Percentiles rank a stretch among this genome's conserved stretches.
Conservation (phyloP, 92 coral and sea anemone species). For the Epizoanthus illoricatus region DNA sequence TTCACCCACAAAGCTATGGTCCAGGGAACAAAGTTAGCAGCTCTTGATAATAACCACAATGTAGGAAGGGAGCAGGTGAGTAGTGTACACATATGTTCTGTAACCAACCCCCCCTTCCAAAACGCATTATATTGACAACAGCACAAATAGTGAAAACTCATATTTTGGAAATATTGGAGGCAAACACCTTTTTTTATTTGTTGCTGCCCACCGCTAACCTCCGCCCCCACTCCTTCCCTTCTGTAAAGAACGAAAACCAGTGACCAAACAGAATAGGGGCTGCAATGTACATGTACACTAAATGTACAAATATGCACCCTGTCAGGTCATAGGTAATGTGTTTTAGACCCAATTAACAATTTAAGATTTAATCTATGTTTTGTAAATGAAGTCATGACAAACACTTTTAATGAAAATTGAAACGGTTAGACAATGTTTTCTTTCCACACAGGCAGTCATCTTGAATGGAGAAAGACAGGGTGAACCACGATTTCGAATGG, state of each 20-base stretch:
- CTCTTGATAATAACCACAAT: slow-evolving; percentile 52
- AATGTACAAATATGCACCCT: no score
- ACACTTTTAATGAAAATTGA: not conserved
- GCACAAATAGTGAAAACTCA: not conserved
- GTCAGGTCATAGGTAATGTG: no score
- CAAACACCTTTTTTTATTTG: no score
- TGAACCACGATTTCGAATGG: slow-evolving; percentile 8
- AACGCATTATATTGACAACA: not conserved
- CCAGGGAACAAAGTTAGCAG: slow-evolving; percentile 44
- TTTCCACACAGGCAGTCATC: slow-evolving; percentile 1
- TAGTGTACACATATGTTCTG: not conserved
- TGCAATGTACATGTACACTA: no score
- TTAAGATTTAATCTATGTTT: not conserved
- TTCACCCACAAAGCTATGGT: slow-evolving; percentile 45
- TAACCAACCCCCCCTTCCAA: not conserved
- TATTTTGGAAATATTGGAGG: no score
- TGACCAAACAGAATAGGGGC: no score
- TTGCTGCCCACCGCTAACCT: no score
- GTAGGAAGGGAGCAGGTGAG: slow-evolving; percentile 42
- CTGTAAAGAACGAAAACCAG: no score
- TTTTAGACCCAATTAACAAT: no score
- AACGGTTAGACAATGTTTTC: not conserved
- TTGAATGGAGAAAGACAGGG: slow-evolving; percentile 20
- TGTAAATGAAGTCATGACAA: not conserved
- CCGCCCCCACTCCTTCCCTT: no score